Evolutionary conservation across 1,140 invertebrate genomes (phyloP).

Genomic region (roundworm (Caenorhabditis elegans)): WBcel235 BX284602.5:1097501-1098000

Average conservation of each 20-base stretch:
- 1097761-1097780: too few species aligned
- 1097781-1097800: too few species aligned
- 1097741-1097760: neutral
- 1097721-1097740: constrained; percentile 22
- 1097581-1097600: neutral
- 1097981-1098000: constrained; percentile 23
- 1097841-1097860: too few species aligned
- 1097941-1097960: too few species aligned
- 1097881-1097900: too few species aligned
- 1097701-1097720: neutral
- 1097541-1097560: neutral
- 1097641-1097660: neutral
- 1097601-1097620: neutral
- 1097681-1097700: neutral
- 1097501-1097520: neutral
- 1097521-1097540: constrained; percentile 24
- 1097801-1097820: too few species aligned
- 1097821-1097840: too few species aligned
- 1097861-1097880: too few species aligned
- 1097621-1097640: neutral
- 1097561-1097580: neutral
- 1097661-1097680: neutral
- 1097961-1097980: too few species aligned
- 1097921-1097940: too few species aligned
- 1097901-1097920: too few species aligned